A percentile compares a stretch with the other conserved stretches of the same genome.
Evolutionary conservation across 2,113 vertebrate species (phyloP).

Genomic region (Perccottus glenii): DNA sequence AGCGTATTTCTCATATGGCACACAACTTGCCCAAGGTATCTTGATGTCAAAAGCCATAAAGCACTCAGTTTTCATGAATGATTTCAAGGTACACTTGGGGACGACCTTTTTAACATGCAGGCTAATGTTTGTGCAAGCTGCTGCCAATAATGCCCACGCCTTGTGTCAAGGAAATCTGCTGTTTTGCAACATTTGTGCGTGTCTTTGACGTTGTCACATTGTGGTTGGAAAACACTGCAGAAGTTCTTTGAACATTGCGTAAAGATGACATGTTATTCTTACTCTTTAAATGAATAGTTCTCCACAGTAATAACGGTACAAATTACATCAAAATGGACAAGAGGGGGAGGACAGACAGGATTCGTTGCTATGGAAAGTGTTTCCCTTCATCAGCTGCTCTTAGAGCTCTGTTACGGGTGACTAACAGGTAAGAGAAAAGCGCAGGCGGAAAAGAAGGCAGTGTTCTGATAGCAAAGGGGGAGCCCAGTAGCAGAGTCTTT

Average conservation of each 20-base stretch:
- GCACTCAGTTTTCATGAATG: conserved; percentile 8
- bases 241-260: conserved; percentile 26
- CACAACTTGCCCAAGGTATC: neutral
- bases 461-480: conserved; percentile 17
- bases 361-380: conserved; percentile 75
- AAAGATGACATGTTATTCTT: conserved; percentile 8
- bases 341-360: conserved; percentile 33
- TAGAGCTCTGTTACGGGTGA: conserved; percentile 63
- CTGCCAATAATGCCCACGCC: conserved; percentile 58
- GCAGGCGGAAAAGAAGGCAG: conserved; percentile 23
- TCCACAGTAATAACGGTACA: conserved; percentile 25
- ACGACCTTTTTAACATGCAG: conserved; percentile 63
- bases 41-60: conserved; percentile 7
- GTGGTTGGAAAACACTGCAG: conserved; percentile 63
- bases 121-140: conserved; percentile 67
- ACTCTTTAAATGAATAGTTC: conserved; percentile 34
- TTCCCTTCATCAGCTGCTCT: conserved; percentile 75
- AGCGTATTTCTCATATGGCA: conserved; percentile 2
- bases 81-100: conserved; percentile 48
- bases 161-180: conserved; percentile 68
- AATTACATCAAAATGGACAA: conserved; percentile 42
- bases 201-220: conserved; percentile 39
- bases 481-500: conserved; percentile 56
- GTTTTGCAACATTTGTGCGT: conserved; percentile 62
- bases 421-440: conserved; percentile 62